Base-by-base conservation (phyloP, 2,797 vertebrate species). In the Falco concolor region DNA sequence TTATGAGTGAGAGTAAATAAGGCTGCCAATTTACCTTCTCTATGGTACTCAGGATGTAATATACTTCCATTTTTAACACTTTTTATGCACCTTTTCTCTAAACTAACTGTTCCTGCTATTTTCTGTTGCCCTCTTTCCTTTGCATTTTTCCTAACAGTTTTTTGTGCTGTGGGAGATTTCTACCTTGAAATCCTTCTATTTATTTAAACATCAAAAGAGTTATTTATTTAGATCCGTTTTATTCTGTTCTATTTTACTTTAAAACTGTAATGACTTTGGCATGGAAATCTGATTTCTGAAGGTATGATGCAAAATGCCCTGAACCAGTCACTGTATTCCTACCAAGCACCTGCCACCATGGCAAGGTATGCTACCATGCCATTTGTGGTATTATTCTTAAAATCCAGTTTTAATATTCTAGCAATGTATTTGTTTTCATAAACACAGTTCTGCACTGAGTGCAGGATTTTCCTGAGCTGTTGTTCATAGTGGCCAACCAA, bases 1-100 rank as follows among this genome's bases (percentile, higher is more conserved):
- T 97, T 95, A 93, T 87, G 91, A 90, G 87, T 91, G 53, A 76
- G 76, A 94, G 73, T 90, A 95, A 97, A 92, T 89, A 95, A 83
- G 60, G 12, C 56, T 89, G 87, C 82, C 87, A 85, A 47, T 89
- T 95, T 95, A 72, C 82, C 10, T 4, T 83, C 87, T 79, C 91
- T 68, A 23, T 89, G 72, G 68, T 79, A 42, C 50, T 83, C 32
- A 34, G 82, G 49, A 42, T 85, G 72, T 54, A 83, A 77, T 80
- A 83, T 20, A 70, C 53, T 89, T 90, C 76, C 87, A 61, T 53
- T 40, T 40, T 40, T 40, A 40, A 40, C 40, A 40, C 40, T 84
- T 91, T 92, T 89, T 60, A 61, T 88, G 91, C 19, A 36, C 61
- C 14, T 87, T 87, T 91, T 68, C 49, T 85, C 84, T 87, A 69